Percentiles rank a stretch among this genome's conserved stretches.
Evolutionary conservation across 2,113 vertebrate species (phyloP).

Genomic region (Harpagus bidentatus): DNA sequence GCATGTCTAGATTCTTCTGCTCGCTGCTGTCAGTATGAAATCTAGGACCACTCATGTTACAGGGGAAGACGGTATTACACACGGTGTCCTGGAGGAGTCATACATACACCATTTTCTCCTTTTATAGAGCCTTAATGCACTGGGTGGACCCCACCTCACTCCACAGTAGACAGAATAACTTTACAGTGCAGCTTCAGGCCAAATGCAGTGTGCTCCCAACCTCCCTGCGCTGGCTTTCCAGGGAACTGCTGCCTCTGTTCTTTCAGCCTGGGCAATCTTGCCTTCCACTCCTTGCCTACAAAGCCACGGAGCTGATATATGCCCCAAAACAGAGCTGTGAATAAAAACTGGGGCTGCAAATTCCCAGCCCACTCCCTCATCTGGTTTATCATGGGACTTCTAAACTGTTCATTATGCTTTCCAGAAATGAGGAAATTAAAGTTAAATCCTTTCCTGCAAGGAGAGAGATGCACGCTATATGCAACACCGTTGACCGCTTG

Average conservation of each 20-base stretch:
- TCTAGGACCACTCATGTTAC: background rate
- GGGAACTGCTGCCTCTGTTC: background rate
- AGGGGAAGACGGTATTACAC: background rate
- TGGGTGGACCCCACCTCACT: background rate
- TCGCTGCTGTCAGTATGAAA: background rate
- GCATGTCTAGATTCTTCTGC: background rate
- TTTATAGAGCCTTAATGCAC: background rate
- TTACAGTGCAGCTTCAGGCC: background rate
- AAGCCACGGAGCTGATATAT: accelerated
- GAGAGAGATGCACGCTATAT: background rate
- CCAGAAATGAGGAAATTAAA: background rate
- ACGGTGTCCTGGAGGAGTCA: background rate
- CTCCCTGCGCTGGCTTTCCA: background rate
- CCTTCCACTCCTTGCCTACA: background rate
- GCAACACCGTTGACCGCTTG: background rate
- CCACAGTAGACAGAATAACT: background rate
- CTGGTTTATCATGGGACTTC: background rate
- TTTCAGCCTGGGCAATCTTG: background rate
- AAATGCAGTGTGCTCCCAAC: background rate
- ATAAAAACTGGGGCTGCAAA: background rate
- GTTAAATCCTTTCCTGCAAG: background rate
- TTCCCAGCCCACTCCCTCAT: background rate
- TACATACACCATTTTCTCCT: background rate
- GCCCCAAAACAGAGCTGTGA: background rate
- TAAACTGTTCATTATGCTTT: background rate